Base-by-base conservation (phyloP, 1,140 invertebrate species). In the Penaeus chinensis region DNA sequence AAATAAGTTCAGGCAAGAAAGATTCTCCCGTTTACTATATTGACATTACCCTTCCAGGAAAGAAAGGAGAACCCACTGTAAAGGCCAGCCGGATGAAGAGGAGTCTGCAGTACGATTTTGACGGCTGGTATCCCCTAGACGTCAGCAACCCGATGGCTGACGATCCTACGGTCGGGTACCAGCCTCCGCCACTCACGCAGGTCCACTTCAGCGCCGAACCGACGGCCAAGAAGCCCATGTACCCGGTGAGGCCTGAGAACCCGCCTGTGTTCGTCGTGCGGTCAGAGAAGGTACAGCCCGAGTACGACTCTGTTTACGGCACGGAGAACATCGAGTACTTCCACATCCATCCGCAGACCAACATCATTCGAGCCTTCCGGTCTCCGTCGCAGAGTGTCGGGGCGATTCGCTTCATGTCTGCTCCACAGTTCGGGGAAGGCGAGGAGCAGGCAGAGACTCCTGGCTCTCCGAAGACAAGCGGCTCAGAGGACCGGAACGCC, bases 31-130 rank as follows among this genome's bases (percentile, higher is more conserved):
- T 90, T 13, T 90, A 89, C 71, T 90, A 90, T 79, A 90, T 90
- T 89, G 89, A 90, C 54, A 90, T 90, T 87, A 90, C 89, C 83
- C 77, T 90, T 90, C 89, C 89, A 90, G 89, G 88, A n/a, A 20
- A 66, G 20, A 82, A 60, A 32, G 83, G 61, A n/a, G 19, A n/a
- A 27, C 83, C 83, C n/a, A 63, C 60, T 24, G 80, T 89, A 22
- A 78, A 79, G 24, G 62, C 82, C 19, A 80, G 77, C 27, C 82
- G 83, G 22, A 24, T 61, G 74, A 82, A 69, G 22, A 78, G 87
- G 60, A 84, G 82, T 61, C 78, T 90, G 19, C 77, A 90, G 74
- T 90, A 54, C 54, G 54, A 54, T 54, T 54, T 87, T 81, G 84
- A 88, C 61, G 89, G 89, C 19, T 90, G 89, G 89, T 85, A 80